Evolutionary conservation across 2,113 vertebrate species (phyloP).

Genomic region (Lophura nycthemera): DNA sequence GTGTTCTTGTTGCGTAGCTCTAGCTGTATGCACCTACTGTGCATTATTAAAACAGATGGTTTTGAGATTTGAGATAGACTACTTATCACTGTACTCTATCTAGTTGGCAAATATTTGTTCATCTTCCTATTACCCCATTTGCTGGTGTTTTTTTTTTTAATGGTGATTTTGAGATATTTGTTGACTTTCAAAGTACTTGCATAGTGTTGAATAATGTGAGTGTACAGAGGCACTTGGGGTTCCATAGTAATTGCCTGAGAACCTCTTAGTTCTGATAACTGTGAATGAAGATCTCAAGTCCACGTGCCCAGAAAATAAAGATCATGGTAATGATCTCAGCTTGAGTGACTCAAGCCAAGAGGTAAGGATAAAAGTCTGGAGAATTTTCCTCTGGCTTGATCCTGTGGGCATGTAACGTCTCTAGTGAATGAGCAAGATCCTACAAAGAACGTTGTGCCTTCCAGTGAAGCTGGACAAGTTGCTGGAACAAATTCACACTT

Average conservation of each 20-base stretch:
- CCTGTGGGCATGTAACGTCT: background rate
- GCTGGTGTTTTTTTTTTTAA: background rate
- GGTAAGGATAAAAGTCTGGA: background rate
- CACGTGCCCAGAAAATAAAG: background rate
- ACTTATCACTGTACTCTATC: background rate
- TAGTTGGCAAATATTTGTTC: slow-evolving; percentile 39
- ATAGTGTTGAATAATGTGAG: background rate
- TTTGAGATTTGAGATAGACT: slow-evolving; percentile 13
- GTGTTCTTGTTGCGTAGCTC: slow-evolving; percentile 3
- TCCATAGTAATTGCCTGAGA: background rate
- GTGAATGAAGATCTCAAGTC: background rate
- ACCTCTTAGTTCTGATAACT: accelerated
- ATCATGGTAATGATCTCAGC: background rate
- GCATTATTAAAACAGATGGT: slow-evolving; percentile 40
- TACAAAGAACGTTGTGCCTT: background rate
- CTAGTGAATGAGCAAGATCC: background rate
- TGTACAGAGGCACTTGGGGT: background rate
- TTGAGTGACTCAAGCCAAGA: background rate
- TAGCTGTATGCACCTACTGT: slow-evolving; percentile 20
- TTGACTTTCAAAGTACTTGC: background rate
- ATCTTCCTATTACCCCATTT: slow-evolving; percentile 2
- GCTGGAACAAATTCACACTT: background rate
- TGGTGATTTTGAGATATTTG: background rate
- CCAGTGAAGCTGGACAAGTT: background rate
- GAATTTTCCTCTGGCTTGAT: background rate